Percentiles rank a stretch among this genome's conserved stretches.
Conservation (phyloP, 1,140 invertebrate genomes). For the Galleria mellonella region DNA sequence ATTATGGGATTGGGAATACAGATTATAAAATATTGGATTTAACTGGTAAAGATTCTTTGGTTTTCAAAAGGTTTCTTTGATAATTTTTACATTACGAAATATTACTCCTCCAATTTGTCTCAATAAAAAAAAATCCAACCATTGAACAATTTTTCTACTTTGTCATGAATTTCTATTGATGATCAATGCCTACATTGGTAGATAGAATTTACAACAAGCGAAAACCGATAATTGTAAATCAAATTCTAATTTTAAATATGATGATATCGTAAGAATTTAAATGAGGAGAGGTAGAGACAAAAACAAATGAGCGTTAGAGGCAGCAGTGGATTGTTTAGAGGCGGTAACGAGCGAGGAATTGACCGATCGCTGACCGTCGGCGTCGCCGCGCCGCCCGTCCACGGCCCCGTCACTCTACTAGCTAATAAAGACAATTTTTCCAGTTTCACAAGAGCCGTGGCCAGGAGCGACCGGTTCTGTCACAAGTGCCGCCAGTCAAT, state of each 20-base stretch:
- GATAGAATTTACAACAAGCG: not conserved
- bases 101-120: too few relatives aligned
- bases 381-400: not conserved
- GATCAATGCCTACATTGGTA: too few relatives aligned
- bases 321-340: not conserved
- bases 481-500: conserved; percentile 55
- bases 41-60: too few relatives aligned
- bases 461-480: conserved; percentile 42
- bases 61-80: too few relatives aligned
- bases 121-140: too few relatives aligned
- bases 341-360: conserved; percentile 9
- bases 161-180: too few relatives aligned
- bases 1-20: too few relatives aligned
- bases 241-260: not conserved
- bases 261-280: not conserved
- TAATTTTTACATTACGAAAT: too few relatives aligned
- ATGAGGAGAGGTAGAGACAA: not conserved
- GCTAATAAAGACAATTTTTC: conserved; percentile 50
- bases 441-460: conserved; percentile 46
- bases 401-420: conserved; percentile 3
- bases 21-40: too few relatives aligned
- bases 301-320: too few relatives aligned
- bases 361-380: conserved; percentile 10
- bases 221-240: not conserved
- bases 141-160: too few relatives aligned